Evolutionary conservation across 2,888 invertebrate species (phyloP), one percentile per base, ranked within the genome.

Genomic region (Iphiclides podalirius): DNA sequence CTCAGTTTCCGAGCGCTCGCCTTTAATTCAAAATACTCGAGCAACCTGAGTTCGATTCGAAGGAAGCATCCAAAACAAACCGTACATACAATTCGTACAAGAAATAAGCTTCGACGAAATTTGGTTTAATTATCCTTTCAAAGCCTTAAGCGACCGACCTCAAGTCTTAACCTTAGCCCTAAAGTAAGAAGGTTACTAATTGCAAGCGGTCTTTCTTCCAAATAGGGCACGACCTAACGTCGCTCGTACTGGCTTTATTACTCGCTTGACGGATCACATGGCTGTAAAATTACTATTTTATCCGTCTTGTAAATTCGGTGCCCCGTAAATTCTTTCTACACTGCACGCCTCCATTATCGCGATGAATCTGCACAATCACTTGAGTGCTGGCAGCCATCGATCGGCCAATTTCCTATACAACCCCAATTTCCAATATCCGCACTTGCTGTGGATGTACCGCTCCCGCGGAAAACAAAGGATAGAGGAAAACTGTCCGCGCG

Each of bases 371-470:
- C 71, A 72, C 67, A 80, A 83, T 82, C 70, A 73, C 59, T 76
- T 73, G 67, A 85, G 85, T 82, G 75, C 54, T 47, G 61, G 59
- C 55, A 52, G 47, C 60, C 74, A 78, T 82, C 82, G 76, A 85
- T 82, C 60, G 53, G 52, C 65, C 58, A 79, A 78, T 83, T 88
- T 87, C 87, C 87, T 85, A 85, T 52, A 62, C 65, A 64, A 73
- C 85, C 87, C 87, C 74, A 79, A 79, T 85, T 80, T 70, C 83
- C 81, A 81, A 88, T 88, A 85, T 87, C 86, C 87, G 86, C 64
- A 71, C 60, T 63, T 64, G 47, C 63, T 54, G 58, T 56, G 60
- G 67, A 69, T 62, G 64, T n/a, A n/a, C n/a, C 61, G 63, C 57
- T 61, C 52, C 57, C 55, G 53, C 42, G 41, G 52, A 41, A 46